Evolutionary conservation across 2,888 invertebrate species (phyloP).

Genomic region (Hylaea fasciaria): DNA sequence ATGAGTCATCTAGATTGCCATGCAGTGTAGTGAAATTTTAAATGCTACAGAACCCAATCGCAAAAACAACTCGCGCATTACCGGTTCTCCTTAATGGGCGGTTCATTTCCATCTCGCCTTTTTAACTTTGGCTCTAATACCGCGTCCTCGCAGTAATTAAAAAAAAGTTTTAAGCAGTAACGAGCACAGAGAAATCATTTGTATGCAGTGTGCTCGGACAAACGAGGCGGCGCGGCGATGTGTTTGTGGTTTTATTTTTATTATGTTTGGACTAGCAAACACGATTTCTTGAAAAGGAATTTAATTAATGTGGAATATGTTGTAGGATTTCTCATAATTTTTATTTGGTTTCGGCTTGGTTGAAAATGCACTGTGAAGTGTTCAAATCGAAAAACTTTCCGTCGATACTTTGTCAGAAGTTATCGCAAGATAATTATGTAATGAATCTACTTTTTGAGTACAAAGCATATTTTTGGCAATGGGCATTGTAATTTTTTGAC

Average conservation of each 20-base stretch:
- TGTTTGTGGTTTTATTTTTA: not conserved
- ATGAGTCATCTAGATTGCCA: too few species aligned
- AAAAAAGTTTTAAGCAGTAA: conserved; percentile 42
- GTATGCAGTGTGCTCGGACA: conserved; percentile 16
- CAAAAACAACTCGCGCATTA: conserved; percentile 31
- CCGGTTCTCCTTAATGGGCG: conserved; percentile 49
- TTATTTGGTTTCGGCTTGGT: too few species aligned
- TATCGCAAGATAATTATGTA: too few species aligned
- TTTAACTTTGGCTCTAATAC: conserved; percentile 53
- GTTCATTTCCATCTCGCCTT: conserved; percentile 51
- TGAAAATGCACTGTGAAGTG: too few species aligned
- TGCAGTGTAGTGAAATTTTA: too few species aligned
- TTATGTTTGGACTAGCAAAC: not conserved
- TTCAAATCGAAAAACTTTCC: too few species aligned
- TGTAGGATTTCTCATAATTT: too few species aligned
- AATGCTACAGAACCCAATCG: conserved; percentile 37
- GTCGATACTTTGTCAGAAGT: too few species aligned
- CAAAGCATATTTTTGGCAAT: too few species aligned
- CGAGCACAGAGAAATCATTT: conserved; percentile 36
- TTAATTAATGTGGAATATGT: not conserved
- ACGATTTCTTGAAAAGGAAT: too few species aligned
- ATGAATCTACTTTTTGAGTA: too few species aligned
- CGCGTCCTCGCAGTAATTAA: conserved; percentile 58
- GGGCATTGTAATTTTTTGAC: too few species aligned
- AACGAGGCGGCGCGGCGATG: conserved; percentile 10